These are phyloP conservation scores for Umimayanthus kanabou DNA, from an alignment of 92 coral and sea anemone species.

Conservation along the genomic window DNA sequence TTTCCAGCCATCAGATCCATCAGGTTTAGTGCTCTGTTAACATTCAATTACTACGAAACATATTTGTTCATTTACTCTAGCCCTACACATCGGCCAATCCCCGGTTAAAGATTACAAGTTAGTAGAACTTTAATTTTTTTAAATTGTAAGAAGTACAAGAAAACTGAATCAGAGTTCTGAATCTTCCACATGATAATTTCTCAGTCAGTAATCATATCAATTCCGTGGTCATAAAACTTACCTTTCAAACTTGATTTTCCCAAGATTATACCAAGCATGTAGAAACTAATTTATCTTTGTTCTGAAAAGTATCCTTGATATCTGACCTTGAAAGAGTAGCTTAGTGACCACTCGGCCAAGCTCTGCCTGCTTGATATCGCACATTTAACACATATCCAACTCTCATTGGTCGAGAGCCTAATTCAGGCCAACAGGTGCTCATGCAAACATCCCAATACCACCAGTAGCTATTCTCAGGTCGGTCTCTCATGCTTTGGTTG, in stretches of 20 bases:
- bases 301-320: not conserved
- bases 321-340: not conserved
- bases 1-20: not conserved
- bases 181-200: too few species aligned
- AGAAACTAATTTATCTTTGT: not conserved
- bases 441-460: constrained; percentile 18
- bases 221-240: not conserved
- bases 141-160: not conserved
- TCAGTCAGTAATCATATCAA: not conserved
- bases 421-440: constrained; percentile 10
- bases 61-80: not conserved
- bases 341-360: constrained; percentile 29
- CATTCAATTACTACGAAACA: not conserved
- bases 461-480: not conserved
- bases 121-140: not conserved
- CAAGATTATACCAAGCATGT: not conserved
- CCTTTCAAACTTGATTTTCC: constrained; percentile 12
- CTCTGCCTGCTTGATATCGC: not conserved
- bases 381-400: not conserved
- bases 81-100: not conserved
- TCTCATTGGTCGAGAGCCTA: not conserved
- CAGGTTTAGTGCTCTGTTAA: too few species aligned
- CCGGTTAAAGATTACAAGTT: not conserved
- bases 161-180: not conserved
- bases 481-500: not conserved